These are phyloP conservation scores for Nymphalis polychloros DNA, from an alignment of 2,888 invertebrate species.

Conservation along the genomic window DNA sequence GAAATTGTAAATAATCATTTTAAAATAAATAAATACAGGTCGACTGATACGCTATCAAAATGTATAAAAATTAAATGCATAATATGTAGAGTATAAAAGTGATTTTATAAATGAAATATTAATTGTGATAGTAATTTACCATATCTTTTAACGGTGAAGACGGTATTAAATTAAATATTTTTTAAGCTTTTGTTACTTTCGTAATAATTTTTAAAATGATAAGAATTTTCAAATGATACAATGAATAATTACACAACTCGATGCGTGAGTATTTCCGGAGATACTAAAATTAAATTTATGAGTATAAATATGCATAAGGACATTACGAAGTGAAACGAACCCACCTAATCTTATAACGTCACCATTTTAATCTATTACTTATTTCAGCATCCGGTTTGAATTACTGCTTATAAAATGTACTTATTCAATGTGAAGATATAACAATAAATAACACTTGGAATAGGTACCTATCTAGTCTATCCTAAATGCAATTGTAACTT, in stretches of 20 bases:
- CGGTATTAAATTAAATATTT: too few species aligned
- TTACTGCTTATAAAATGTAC: neutral
- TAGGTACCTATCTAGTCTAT: neutral
- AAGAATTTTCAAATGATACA: neutral
- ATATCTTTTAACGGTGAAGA: neutral
- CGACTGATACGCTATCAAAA: neutral
- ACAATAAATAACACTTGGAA: slow-evolving; percentile 8
- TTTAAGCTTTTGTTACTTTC: too few species aligned
- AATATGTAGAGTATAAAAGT: neutral
- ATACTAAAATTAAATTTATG: neutral
- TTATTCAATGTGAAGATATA: neutral
- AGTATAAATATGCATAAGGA: slow-evolving; percentile 1
- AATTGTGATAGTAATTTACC: neutral
- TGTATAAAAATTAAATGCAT: slow-evolving; percentile 19
- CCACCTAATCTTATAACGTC: neutral
- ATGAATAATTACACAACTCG: neutral
- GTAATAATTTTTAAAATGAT: too few species aligned
- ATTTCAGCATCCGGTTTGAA: neutral
- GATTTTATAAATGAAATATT: neutral
- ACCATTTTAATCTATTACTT: neutral
- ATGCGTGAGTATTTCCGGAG: neutral
- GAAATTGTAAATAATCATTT: slow-evolving; percentile 12
- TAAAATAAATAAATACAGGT: neutral
- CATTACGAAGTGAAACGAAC: neutral
- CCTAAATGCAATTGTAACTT: too few species aligned